Conservation (phyloP, 1,140 invertebrate species). For the Acyrthosiphon pisum region DNA sequence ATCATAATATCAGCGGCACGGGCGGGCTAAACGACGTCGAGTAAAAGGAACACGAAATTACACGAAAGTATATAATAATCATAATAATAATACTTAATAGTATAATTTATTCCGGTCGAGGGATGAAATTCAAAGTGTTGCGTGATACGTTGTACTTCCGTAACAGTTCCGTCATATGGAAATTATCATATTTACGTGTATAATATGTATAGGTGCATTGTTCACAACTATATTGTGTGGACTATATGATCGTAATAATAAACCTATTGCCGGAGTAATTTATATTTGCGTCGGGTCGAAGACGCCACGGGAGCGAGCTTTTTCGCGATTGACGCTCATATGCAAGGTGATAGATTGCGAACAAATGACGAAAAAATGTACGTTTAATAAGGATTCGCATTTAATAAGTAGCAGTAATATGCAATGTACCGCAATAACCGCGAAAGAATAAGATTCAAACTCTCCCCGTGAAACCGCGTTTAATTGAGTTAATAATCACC, state of each 20-base stretch:
- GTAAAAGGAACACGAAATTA: not conserved
- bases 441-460: not conserved
- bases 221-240: not conserved
- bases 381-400: not conserved
- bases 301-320: too few relatives aligned
- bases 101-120: not conserved
- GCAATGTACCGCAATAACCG: not conserved
- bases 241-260: not conserved
- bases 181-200: not conserved
- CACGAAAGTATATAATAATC: not conserved
- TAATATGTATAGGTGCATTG: not conserved
- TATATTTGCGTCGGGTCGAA: not conserved
- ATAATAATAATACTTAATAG: too few relatives aligned
- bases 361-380: not conserved
- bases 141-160: constrained; percentile 34
- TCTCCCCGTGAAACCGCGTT: not conserved
- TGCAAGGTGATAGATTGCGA: not conserved
- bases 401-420: too few relatives aligned
- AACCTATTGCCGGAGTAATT: not conserved
- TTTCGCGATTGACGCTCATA: too few relatives aligned
- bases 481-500: constrained; percentile 21
- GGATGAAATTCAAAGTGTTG: constrained; percentile 11
- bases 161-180: not conserved
- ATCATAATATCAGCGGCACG: not conserved
- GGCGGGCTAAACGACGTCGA: not conserved